phyloP scores from a whole-genome alignment of 2,888 invertebrate genomes.

The Nymphalis c-album region DNA sequence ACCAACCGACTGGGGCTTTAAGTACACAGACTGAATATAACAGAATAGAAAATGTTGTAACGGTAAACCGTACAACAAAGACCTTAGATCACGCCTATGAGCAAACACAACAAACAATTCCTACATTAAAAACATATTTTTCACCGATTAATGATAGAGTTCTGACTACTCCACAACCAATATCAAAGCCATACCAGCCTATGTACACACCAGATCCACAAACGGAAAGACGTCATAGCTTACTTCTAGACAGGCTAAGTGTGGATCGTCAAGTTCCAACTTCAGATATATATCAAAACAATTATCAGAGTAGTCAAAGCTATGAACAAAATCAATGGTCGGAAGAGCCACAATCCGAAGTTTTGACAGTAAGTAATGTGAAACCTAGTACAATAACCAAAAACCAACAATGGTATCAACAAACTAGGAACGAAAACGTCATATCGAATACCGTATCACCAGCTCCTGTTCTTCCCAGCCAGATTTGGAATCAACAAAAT shows the following conservation, averaged over 20 bases:
- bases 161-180: constrained; percentile 57
- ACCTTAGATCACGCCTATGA: constrained; percentile 69
- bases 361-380: constrained; percentile 69
- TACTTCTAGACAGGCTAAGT: constrained; percentile 71
- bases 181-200: constrained; percentile 60
- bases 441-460: constrained; percentile 58
- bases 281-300: constrained; percentile 65
- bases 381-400: constrained; percentile 72
- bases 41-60: constrained; percentile 71
- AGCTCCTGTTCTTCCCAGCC: constrained; percentile 45
- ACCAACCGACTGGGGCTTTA: constrained; percentile 56
- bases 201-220: constrained; percentile 58
- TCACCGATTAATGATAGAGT: constrained; percentile 63
- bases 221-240: constrained; percentile 70
- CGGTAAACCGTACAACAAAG: constrained; percentile 72
- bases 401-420: constrained; percentile 73
- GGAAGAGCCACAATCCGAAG: constrained; percentile 72
- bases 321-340: constrained; percentile 61
- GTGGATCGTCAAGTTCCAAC: constrained; percentile 68
- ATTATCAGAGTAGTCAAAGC: constrained; percentile 56
- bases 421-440: constrained; percentile 58
- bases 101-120: constrained; percentile 49
- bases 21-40: constrained; percentile 73
- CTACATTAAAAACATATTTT: constrained; percentile 68
- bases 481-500: constrained; percentile 35